These are phyloP conservation scores for Epistrophe grossulariae DNA, from an alignment of 2,888 invertebrate species.

Conservation along the genomic window DNA sequence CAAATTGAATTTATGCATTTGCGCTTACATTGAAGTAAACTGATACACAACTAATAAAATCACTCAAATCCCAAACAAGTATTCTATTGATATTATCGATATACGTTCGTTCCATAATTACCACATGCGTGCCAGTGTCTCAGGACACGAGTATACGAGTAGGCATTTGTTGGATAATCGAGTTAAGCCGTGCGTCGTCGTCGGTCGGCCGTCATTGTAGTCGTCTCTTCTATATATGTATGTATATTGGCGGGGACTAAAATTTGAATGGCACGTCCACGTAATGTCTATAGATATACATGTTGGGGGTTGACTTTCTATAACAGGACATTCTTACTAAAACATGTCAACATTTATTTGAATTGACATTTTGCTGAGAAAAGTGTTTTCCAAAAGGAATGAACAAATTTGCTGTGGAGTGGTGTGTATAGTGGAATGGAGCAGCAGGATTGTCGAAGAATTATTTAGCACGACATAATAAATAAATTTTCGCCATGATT, in stretches of 20 bases:
- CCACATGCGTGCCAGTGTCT: conserved; percentile 4
- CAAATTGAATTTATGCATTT: conserved; percentile 28
- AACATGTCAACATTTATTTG: conserved; percentile 29
- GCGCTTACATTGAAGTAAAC: background rate
- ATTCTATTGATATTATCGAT: background rate
- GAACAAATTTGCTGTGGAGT: background rate
- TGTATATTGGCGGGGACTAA: background rate
- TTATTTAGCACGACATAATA: conserved; percentile 10
- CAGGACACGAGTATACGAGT: background rate
- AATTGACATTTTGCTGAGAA: conserved; percentile 17
- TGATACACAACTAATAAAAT: conserved; percentile 12
- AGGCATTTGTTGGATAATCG: conserved; percentile 10
- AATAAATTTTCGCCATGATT: conserved; percentile 37
- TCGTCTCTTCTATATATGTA: background rate
- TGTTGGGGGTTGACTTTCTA: background rate
- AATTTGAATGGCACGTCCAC: conserved; percentile 33
- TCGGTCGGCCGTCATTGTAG: too few species aligned
- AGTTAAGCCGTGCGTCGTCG: background rate
- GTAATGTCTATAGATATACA: background rate
- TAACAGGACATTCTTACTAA: conserved; percentile 21
- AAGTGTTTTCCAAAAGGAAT: background rate
- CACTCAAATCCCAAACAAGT: conserved; percentile 1
- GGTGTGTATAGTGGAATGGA: background rate
- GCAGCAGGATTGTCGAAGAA: background rate
- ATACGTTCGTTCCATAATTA: conserved; percentile 17